These are phyloP conservation scores for Corydoras maculifer DNA, from an alignment of 2,113 vertebrate species.

Conservation along the genomic window DNA sequence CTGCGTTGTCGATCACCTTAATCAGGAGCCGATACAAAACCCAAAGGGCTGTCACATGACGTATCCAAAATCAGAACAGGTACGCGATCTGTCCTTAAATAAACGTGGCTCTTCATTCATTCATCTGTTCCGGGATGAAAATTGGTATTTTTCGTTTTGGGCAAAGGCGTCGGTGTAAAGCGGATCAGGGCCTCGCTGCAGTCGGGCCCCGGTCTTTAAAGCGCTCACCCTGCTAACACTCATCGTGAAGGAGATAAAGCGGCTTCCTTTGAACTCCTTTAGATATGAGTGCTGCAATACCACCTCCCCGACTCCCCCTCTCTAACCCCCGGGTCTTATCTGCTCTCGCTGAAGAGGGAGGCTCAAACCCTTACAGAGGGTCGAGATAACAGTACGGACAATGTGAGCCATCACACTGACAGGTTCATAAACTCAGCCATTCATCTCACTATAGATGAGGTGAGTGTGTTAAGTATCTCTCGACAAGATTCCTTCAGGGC, in stretches of 20 bases:
- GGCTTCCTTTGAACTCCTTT: constrained; percentile 68
- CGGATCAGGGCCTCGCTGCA: constrained; percentile 17
- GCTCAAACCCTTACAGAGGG: constrained; percentile 65
- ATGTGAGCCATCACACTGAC: constrained; percentile 47
- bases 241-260: constrained; percentile 73
- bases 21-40: too few species aligned
- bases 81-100: too few species aligned
- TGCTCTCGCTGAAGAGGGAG: constrained; percentile 72
- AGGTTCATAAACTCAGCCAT: constrained; percentile 44
- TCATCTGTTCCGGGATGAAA: too few species aligned
- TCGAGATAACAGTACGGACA: constrained; percentile 58
- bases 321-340: constrained; percentile 63
- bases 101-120: too few species aligned
- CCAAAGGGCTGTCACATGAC: too few species aligned
- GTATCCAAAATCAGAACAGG: too few species aligned
- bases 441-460: constrained; percentile 39
- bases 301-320: constrained; percentile 43
- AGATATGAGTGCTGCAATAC: constrained; percentile 39
- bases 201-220: constrained; percentile 29
- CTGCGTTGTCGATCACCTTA: too few species aligned
- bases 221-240: constrained; percentile 69
- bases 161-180: neutral
- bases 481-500: constrained; percentile 5
- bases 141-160: too few species aligned
- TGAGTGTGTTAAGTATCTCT: constrained; percentile 9